Conservation (phyloP, 2,888 invertebrate species). For the Labia minor region DNA sequence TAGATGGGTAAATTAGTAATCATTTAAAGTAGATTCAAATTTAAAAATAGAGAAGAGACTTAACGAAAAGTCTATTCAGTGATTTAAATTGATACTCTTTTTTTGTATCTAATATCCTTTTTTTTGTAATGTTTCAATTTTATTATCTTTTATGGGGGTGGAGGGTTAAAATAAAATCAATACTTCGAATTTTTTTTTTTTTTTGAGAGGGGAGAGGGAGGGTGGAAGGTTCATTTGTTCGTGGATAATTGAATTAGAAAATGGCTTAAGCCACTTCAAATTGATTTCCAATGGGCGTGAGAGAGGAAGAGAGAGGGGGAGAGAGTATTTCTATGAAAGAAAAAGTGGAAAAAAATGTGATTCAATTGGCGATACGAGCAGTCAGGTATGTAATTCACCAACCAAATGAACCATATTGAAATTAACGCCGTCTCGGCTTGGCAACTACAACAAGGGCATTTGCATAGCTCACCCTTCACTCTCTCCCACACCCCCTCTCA, state of each 20-base stretch:
- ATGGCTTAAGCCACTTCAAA: background rate
- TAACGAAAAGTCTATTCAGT: no score
- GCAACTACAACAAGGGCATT: background rate
- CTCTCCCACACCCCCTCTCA: background rate
- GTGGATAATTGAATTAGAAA: background rate
- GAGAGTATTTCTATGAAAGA: background rate
- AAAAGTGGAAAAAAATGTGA: background rate
- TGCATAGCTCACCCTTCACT: background rate
- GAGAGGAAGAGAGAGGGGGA: background rate
- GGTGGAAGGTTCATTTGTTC: no score
- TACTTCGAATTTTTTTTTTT: no score
- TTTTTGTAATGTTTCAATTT: no score
- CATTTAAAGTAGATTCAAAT: no score
- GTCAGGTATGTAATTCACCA: background rate
- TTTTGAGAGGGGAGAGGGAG: no score
- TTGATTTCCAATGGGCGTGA: background rate
- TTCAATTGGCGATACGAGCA: background rate
- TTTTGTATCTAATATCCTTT: no score
- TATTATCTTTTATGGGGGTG: no score
- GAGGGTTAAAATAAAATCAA: no score
- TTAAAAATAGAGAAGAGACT: no score
- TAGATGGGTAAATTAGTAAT: no score
- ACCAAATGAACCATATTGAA: slow-evolving; percentile 1
- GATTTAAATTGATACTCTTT: no score
- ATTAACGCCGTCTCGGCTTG: background rate